Percentiles rank a stretch among this genome's conserved stretches.
Conservation (phyloP, 2,888 invertebrate genomes). For the Hedychridium roseum region DNA sequence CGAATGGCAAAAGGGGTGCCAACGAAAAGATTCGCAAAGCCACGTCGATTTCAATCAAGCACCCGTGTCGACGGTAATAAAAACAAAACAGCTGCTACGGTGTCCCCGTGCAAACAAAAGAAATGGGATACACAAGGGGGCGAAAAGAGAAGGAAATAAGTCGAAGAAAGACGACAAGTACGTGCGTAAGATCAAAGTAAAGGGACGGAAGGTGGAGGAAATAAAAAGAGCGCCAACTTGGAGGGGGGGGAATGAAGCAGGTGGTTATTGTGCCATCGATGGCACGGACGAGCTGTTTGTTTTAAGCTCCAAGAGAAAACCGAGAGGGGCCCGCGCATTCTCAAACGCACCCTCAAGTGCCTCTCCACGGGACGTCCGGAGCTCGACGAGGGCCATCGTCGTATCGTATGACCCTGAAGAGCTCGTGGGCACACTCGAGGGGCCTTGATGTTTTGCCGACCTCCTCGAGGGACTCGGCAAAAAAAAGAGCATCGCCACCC, state of each 20-base stretch:
- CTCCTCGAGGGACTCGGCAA: conserved; percentile 37
- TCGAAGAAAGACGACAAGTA: neutral
- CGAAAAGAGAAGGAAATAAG: conserved; percentile 1
- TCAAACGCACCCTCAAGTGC: conserved; percentile 50
- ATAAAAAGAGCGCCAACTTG: neutral
- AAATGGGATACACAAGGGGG: conserved; percentile 3
- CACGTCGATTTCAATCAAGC: no score
- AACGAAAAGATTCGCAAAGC: no score
- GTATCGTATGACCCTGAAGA: conserved; percentile 46
- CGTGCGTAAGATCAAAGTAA: neutral
- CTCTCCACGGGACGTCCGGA: conserved; percentile 54
- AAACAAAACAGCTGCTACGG: neutral
- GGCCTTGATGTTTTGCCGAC: conserved; percentile 52
- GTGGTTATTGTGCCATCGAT: conserved; percentile 50
- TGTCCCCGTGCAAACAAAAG: neutral
- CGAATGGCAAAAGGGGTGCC: no score
- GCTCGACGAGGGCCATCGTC: conserved; percentile 46
- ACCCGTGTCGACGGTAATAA: no score
- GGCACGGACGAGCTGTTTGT: conserved; percentile 45
- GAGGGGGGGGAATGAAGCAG: conserved; percentile 21
- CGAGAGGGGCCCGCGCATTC: conserved; percentile 34
- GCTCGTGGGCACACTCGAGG: conserved; percentile 37
- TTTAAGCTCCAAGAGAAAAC: conserved; percentile 46
- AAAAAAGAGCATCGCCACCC: conserved; percentile 29
- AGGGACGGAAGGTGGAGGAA: neutral